Evolutionary conservation across 2,888 invertebrate genomes (phyloP), one percentile per base, ranked within the genome.

Genomic region (Toxonevra muliebris): DNA sequence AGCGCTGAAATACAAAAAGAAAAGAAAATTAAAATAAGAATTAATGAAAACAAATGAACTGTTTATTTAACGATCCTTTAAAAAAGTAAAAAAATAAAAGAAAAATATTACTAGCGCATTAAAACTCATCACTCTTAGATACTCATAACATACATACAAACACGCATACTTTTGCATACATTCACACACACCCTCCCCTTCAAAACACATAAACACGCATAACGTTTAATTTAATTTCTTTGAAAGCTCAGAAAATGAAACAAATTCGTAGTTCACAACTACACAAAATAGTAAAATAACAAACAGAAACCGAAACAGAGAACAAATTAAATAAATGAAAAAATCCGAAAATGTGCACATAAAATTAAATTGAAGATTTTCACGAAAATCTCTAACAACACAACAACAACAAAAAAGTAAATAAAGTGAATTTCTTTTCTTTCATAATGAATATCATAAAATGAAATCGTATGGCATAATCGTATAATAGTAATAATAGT

Each of bases 171-270:
- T n/a, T n/a, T n/a, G 61, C 30, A 50, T 52, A 59, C 20, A 1
- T 12, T 12, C 19, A 61, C n/a, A 53, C 45, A 42, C 40, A 12
- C 20, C 45, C 55, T 15, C 58, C 15, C 58, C 30, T 52, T 48
- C 13, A 30, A 61, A 42, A n/a, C n/a, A 17, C 15, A 48, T 66
- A 68, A 75, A 78, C 80, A 79, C 80, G 80, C 80, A 80, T 75
- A 78, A 77, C 80, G 79, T 74, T 80, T 80, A 76, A 80, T 77
- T 80, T 78, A 79, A 80, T 80, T 80, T 80, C 78, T 74, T 71
- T 77, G 77, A 78, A 77, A 77, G 79, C 77, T 77, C 72, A 67
- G 40, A 70, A 19, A 43, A 30, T 17, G 76, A 45, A 20, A 30
- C 19, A 65, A 20, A 57, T 41, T 20, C 42, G 41, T 79, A 79